A percentile compares a stretch with the other conserved stretches of the same genome.
phyloP scores from a whole-genome alignment of 2,888 invertebrate species.

The Pinctada fucata region DNA sequence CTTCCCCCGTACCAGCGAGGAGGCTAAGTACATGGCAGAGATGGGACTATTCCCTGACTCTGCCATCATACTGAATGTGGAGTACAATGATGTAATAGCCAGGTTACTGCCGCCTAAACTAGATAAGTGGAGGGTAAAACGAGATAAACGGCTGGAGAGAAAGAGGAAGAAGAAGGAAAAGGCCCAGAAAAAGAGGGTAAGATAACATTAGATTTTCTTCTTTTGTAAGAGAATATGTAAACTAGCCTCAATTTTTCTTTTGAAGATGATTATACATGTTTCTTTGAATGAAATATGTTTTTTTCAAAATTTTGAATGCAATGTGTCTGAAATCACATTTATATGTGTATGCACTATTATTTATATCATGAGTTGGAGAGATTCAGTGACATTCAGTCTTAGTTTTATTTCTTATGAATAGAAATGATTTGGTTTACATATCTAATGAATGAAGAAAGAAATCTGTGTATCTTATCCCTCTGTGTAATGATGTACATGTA shows the following conservation, averaged over 20 bases:
- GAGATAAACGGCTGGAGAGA: constrained; percentile 69
- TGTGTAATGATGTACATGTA: constrained; percentile 32
- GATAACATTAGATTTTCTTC: constrained; percentile 7
- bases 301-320: too few relatives aligned
- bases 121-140: constrained; percentile 71
- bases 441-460: too few relatives aligned
- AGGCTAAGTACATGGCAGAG: constrained; percentile 72
- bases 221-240: background rate
- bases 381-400: too few relatives aligned
- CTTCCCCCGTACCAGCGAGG: constrained; percentile 75
- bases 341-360: too few relatives aligned
- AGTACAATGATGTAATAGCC: constrained; percentile 72
- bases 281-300: too few relatives aligned
- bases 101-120: constrained; percentile 75
- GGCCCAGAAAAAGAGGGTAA: constrained; percentile 73
- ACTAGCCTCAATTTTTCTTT: background rate
- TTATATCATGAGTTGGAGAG: too few relatives aligned
- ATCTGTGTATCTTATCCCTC: too few relatives aligned
- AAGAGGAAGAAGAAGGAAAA: constrained; percentile 70
- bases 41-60: constrained; percentile 75
- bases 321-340: too few relatives aligned
- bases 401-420: too few relatives aligned
- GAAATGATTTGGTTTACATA: too few relatives aligned
- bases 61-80: constrained; percentile 71
- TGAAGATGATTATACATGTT: too few relatives aligned